Conservation (phyloP, 2,888 invertebrate species). For the Polyploca ridens region DNA sequence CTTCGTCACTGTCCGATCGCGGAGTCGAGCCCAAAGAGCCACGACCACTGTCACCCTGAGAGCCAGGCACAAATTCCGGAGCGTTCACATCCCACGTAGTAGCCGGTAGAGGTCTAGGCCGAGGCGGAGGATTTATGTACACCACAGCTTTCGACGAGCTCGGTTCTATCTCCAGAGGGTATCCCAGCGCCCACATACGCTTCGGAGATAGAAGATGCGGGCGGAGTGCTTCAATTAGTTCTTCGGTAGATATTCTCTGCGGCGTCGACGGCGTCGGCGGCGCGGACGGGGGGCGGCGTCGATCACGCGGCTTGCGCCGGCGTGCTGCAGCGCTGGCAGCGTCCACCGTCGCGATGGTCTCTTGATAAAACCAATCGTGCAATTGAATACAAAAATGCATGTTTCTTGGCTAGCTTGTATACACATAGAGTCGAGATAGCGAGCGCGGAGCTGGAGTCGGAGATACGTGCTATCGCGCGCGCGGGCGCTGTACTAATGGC, state of each 20-base stretch:
- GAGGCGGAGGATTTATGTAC: conserved; percentile 83
- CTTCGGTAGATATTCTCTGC: conserved; percentile 83
- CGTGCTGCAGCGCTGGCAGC: conserved; percentile 73
- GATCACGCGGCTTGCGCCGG: conserved; percentile 69
- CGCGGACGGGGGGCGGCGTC: conserved; percentile 74
- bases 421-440: conserved; percentile 81
- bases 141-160: conserved; percentile 86
- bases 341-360: conserved; percentile 74
- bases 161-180: conserved; percentile 87
- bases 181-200: conserved; percentile 88
- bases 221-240: conserved; percentile 84
- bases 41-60: conserved; percentile 82
- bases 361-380: conserved; percentile 81
- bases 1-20: conserved; percentile 83
- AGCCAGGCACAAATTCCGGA: conserved; percentile 86
- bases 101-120: conserved; percentile 65
- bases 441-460: conserved; percentile 70
- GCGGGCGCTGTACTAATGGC: conserved; percentile 81
- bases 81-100: conserved; percentile 87
- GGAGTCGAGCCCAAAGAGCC: conserved; percentile 83
- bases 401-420: conserved; percentile 72
- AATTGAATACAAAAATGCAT: conserved; percentile 80
- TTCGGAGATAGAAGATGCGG: conserved; percentile 86
- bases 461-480: conserved; percentile 81
- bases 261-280: conserved; percentile 77